Evolutionary conservation across 2,113 vertebrate species (phyloP).

Genomic region (Pollimyrus isidori): DNA sequence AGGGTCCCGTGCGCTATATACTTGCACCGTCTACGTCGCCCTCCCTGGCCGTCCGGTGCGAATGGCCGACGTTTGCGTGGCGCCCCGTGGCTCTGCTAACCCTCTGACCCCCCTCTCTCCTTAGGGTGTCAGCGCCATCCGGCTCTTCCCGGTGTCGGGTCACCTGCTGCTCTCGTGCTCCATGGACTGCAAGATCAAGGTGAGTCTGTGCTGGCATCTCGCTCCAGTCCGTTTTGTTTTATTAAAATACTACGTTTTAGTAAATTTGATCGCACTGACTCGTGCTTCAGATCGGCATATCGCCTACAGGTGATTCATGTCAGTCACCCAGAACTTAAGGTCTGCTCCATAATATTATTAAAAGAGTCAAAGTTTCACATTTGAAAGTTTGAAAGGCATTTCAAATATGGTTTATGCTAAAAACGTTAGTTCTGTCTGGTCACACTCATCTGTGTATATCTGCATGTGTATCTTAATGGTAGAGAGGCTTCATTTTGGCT

Average conservation of each 20-base stretch:
- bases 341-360: background rate
- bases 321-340: background rate
- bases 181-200: constrained; percentile 99
- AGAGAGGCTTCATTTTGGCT: background rate
- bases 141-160: constrained; percentile 86
- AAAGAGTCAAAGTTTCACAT: background rate
- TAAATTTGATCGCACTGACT: background rate
- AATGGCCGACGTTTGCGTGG: background rate
- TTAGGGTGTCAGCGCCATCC: constrained; percentile 92
- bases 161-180: constrained; percentile 88
- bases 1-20: background rate
- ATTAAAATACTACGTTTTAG: background rate
- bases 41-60: background rate
- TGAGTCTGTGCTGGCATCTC: constrained; percentile 39
- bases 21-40: background rate
- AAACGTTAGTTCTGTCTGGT: background rate
- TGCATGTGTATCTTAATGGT: background rate
- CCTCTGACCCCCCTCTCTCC: constrained; percentile 22
- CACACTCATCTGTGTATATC: background rate
- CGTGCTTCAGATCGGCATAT: background rate
- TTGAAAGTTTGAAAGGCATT: background rate
- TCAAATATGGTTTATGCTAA: background rate
- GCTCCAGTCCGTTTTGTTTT: background rate
- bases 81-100: background rate
- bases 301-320: background rate